Evolutionary conservation across 2,888 invertebrate genomes (phyloP).

Genomic region (Pseudococcus jackbeardsleyi): DNA sequence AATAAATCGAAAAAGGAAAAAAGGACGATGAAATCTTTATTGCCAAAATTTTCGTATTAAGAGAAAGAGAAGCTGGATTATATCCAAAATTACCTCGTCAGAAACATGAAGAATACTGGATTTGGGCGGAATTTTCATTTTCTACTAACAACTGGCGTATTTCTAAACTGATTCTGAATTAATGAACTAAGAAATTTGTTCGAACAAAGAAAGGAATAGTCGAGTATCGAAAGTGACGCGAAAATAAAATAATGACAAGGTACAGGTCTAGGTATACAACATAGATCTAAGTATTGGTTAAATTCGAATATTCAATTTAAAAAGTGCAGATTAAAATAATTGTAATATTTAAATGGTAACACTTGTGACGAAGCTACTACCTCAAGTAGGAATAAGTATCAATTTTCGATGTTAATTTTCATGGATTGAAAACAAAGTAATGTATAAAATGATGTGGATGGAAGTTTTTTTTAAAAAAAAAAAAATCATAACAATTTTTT

Average conservation of each 20-base stretch:
- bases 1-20: not conserved
- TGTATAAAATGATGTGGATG: not conserved
- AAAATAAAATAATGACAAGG: constrained; percentile 5
- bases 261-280: not conserved
- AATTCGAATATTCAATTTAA: not conserved
- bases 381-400: not conserved
- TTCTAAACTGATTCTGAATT: not conserved
- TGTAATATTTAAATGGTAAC: constrained; percentile 22
- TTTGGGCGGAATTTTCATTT: not conserved
- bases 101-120: not conserved
- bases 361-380: constrained; percentile 6
- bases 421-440: not conserved
- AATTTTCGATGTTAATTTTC: not conserved
- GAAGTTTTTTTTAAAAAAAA: too few relatives aligned
- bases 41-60: too few relatives aligned
- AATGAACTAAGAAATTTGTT: not conserved
- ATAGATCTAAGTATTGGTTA: not conserved
- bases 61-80: too few relatives aligned
- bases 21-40: not conserved
- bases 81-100: too few relatives aligned
- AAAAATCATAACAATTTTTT: too few relatives aligned
- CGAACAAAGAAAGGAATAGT: not conserved
- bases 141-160: not conserved
- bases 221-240: not conserved
- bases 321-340: not conserved